Evolutionary conservation across 2,113 vertebrate genomes (phyloP), one percentile per base, ranked within the genome.

Genomic region (Prietella phreatophila): DNA sequence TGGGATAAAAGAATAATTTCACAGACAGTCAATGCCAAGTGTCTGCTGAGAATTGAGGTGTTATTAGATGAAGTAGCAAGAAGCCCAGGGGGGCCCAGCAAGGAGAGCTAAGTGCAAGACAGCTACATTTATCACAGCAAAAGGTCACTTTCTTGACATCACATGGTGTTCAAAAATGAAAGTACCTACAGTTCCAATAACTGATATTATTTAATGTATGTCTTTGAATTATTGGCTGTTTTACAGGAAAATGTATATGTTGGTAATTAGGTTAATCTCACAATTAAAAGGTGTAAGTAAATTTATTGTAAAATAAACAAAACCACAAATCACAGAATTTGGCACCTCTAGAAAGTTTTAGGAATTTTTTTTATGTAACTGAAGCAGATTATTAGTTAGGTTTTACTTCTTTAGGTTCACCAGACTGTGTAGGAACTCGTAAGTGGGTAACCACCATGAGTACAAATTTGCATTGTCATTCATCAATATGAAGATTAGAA

Each of bases 111-210:
- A 69, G 50, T 71, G 17, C 15, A 60, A 78, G 83, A 86, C 67
- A 85, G 86, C 55, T 87, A 50, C 88, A 86, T 90, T 86, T 90
- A 83, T 90, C 85, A 85, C 82, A 85, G 63, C 22, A 22, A 90
- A 85, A 60, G 87, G 83, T 89, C 88, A 87, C 60, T 84, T 89
- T 71, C 53, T 85, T 87, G 67, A 78, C 53, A 61, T 83, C 53
- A 88, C 89, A 75, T 20, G 30, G 53, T 47, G 53, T 87, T 84
- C 15, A 42, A n/a, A 84, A 60, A 78, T 10, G 10, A 53, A 50
- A 25, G 7, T 71, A 75, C 30, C n/a, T 53, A 81, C 63, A 11
- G 53, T 60, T 87, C 4, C 27, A 73, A 82, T 67, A 30, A 73
- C 20, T 71, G 15, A 47, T 67, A 86, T 33, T 71, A 47, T n/a